Conservation (phyloP, 2,888 invertebrate genomes). For the Caenorhabditis macrosperma region DNA sequence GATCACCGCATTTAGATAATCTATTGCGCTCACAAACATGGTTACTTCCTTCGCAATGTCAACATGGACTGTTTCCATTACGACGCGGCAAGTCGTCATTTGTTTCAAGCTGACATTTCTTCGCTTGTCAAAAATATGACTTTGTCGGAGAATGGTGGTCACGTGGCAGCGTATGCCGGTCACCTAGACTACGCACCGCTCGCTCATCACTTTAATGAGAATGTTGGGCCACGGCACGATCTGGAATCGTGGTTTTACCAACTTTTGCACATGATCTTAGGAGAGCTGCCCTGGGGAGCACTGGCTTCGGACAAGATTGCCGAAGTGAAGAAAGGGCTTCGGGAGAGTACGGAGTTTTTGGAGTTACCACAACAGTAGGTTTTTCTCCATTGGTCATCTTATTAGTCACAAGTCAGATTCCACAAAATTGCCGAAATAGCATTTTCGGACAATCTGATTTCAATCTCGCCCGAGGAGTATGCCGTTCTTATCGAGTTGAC, state of each 20-base stretch:
- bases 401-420: constrained; percentile 54
- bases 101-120: constrained; percentile 75
- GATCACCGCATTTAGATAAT: constrained; percentile 60
- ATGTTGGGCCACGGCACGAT: constrained; percentile 60
- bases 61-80: constrained; percentile 68
- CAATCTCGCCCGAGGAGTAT: constrained; percentile 47
- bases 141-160: neutral
- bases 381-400: neutral
- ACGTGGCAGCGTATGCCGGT: constrained; percentile 58
- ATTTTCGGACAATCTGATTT: neutral
- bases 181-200: constrained; percentile 67
- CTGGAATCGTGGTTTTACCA: constrained; percentile 71
- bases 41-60: constrained; percentile 60
- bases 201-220: constrained; percentile 34
- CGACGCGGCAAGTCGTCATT: constrained; percentile 70
- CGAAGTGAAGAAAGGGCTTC: constrained; percentile 29
- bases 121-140: constrained; percentile 50
- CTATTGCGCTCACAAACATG: constrained; percentile 54
- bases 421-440: constrained; percentile 57
- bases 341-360: constrained; percentile 23
- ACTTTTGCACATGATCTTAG: constrained; percentile 63
- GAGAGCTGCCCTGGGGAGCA: constrained; percentile 69
- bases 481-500: constrained; percentile 15
- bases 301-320: constrained; percentile 48
- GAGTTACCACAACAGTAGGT: constrained; percentile 49